A percentile compares a stretch with the other conserved stretches of the same genome.
Evolutionary conservation across 2,113 vertebrate genomes (phyloP).

Genomic region (Psilopsiagon aymara): DNA sequence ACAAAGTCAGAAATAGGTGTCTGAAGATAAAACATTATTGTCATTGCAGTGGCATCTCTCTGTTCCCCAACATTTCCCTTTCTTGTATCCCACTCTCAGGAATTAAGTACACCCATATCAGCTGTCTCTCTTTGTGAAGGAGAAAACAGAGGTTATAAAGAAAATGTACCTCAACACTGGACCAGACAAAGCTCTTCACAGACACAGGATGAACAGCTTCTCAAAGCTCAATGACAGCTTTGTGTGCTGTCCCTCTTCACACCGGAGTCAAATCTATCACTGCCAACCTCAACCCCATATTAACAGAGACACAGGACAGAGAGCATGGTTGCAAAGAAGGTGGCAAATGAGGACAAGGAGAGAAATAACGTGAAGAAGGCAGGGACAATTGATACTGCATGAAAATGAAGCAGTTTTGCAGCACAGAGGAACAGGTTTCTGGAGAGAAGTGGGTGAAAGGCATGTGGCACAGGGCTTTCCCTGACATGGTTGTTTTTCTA

Average conservation of each 20-base stretch:
- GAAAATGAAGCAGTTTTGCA: neutral
- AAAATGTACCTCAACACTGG: neutral
- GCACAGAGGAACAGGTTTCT: neutral
- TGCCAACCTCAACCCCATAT: neutral
- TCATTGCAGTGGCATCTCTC: neutral
- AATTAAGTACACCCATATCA: neutral
- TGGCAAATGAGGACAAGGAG: neutral
- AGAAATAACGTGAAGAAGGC: neutral
- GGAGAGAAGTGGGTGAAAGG: neutral
- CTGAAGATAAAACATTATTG: neutral
- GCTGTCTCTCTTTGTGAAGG: neutral
- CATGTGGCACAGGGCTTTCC: neutral
- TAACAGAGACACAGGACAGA: neutral
- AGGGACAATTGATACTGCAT: neutral
- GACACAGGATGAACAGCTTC: neutral
- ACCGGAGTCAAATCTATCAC: neutral
- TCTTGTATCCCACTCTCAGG: neutral
- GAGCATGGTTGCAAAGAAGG: neutral
- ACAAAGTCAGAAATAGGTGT: neutral
- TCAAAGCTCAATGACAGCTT: neutral
- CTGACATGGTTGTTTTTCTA: neutral
- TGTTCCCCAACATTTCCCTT: neutral
- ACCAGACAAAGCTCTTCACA: neutral
- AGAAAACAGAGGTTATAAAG: neutral
- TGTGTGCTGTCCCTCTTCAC: neutral